phyloP scores from a whole-genome alignment of 2,797 vertebrate species.

The Phataginus tetradactyla region DNA sequence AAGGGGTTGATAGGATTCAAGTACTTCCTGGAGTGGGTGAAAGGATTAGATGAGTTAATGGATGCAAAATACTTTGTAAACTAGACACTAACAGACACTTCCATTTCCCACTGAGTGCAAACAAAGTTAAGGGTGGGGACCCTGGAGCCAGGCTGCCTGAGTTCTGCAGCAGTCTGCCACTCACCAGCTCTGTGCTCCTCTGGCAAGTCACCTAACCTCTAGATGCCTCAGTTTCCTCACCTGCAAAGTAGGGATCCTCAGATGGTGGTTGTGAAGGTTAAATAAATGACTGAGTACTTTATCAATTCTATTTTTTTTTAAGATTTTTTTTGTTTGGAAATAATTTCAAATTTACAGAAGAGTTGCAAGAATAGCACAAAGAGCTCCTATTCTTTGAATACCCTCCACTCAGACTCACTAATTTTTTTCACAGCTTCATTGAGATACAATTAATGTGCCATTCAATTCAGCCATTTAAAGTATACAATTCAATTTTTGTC shows the following conservation, averaged over 20 bases:
- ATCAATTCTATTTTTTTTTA: neutral
- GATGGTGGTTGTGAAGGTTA: neutral
- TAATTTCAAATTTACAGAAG: neutral
- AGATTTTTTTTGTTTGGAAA: neutral
- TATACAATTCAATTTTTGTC: neutral
- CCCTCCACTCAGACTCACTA: neutral
- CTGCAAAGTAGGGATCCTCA: neutral
- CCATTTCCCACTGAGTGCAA: neutral
- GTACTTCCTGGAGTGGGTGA: neutral
- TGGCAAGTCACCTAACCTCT: neutral
- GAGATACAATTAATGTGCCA: neutral
- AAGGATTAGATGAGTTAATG: neutral
- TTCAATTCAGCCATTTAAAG: constrained; percentile 12
- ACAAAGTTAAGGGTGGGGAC: neutral
- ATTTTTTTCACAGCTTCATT: neutral
- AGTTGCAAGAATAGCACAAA: neutral
- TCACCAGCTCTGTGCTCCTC: neutral
- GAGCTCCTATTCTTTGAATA: neutral
- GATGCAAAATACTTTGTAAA: neutral
- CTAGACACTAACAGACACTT: neutral
- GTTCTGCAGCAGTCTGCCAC: neutral
- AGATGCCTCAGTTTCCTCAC: neutral
- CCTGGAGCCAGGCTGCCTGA: neutral
- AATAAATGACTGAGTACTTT: neutral
- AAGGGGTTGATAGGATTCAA: neutral